Conservation (phyloP, 2,797 vertebrate species). For the Moxostoma hubbsi region DNA sequence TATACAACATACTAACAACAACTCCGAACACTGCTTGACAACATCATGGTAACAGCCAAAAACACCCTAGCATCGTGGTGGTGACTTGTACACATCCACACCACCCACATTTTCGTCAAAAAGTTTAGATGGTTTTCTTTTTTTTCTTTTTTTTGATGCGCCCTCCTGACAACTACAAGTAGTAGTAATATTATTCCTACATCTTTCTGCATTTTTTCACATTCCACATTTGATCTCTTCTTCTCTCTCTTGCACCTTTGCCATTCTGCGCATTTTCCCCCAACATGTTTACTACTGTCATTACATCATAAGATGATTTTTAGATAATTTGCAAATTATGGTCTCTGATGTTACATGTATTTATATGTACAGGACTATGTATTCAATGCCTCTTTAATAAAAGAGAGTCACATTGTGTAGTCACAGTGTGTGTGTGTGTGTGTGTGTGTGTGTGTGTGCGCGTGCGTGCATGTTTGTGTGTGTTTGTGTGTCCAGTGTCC, state of each 20-base stretch:
- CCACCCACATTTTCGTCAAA: neutral
- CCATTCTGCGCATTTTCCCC: neutral
- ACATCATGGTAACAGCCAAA: neutral
- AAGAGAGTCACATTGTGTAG: conserved; percentile 25
- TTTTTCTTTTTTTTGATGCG: too few species aligned
- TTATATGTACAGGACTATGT: neutral
- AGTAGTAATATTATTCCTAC: too few species aligned
- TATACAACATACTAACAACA: neutral
- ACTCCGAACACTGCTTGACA: neutral
- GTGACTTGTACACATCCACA: neutral
- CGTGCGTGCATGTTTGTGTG: conserved; percentile 27
- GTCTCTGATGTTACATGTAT: neutral
- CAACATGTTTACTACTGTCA: neutral
- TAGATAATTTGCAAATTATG: neutral
- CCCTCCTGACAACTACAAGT: too few species aligned
- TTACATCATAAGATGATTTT: too few species aligned
- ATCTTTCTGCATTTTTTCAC: too few species aligned
- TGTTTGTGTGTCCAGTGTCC: conserved; percentile 65
- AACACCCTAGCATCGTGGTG: neutral
- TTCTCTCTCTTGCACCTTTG: neutral
- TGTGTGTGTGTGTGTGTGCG: conserved; percentile 30
- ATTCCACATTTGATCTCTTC: too few species aligned
- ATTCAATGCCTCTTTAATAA: conserved; percentile 9
- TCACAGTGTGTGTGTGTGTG: conserved; percentile 21
- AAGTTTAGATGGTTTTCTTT: neutral